phyloP scores from a whole-genome alignment of 2,888 invertebrate species.

The Electrophaes corylata region DNA sequence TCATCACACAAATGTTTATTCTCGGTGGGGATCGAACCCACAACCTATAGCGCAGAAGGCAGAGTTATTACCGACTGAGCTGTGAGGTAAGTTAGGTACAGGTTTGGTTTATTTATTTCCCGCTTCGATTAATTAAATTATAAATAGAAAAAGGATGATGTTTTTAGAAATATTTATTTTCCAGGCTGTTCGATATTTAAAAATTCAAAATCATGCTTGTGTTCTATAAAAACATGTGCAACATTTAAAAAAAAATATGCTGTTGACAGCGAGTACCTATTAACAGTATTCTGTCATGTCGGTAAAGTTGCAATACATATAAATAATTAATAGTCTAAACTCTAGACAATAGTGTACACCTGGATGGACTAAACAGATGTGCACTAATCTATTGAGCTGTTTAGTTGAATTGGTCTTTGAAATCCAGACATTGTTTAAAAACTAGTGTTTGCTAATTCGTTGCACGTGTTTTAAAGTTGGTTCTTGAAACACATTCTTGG shows the following conservation, averaged over 20 bases:
- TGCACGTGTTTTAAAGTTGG: constrained; percentile 5
- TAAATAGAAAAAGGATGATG: no score
- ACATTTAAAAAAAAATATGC: background rate
- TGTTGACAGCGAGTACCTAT: no score
- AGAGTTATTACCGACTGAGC: no score
- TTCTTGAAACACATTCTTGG: constrained; percentile 2
- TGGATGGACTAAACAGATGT: constrained; percentile 25
- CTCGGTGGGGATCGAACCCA: no score
- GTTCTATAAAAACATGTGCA: constrained; percentile 5
- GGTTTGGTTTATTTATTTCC: no score
- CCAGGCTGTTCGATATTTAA: background rate
- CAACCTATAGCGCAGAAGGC: no score
- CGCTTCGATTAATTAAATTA: no score
- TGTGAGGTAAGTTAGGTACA: no score
- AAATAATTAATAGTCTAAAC: background rate
- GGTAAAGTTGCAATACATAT: constrained; percentile 15
- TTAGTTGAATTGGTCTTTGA: constrained; percentile 14
- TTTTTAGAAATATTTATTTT: no score
- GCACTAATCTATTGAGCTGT: constrained; percentile 14
- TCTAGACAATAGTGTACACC: constrained; percentile 25
- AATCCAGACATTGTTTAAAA: constrained; percentile 15
- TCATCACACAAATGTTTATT: no score
- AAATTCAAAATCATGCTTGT: background rate
- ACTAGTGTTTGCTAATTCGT: constrained; percentile 8
- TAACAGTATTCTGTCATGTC: background rate